Base-by-base conservation (phyloP, 1,140 invertebrate genomes). In the Drosophila mauritiana region DNA sequence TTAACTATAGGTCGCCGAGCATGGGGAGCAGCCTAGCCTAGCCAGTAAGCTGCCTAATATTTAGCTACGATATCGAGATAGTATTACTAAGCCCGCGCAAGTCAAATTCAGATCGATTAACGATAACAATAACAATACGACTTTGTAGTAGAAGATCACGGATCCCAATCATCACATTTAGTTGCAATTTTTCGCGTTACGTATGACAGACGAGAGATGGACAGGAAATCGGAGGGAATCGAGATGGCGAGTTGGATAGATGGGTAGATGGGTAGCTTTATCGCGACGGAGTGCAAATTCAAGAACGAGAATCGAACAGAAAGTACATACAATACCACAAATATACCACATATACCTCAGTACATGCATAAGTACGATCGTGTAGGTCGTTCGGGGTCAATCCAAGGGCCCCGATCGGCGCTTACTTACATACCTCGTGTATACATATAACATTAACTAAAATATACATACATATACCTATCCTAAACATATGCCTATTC, bases 331-430 rank as follows among this genome's bases (percentile, higher is more conserved):
- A 88, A 83, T 62, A 73, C 75, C 85, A 86, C 83, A 86, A 86
- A 83, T 89, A 89, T 89, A 89, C 84, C 84, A 89, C 84, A 89
- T 89, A 89, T 89, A 89, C 84, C 84, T 89, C 84, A 89, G 84
- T 89, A 89, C 84, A 89, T 89, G 73, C 68, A 89, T 89, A 89
- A 89, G 84, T 89, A 89, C 80, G 68, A 76, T 62, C 65, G 34
- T 76, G 65, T 46, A 31, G 46, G 20, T 10, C n/a, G 22, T n/a
- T 34, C 45, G 67, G 56, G 65, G 63, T 49, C 17, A 10, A 56
- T 34, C 31, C 8, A 45, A 20, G 2, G 46, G 11, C 63, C 20
- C 11, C 17, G 20, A 34, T n/a, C 63, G 65, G 69, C 49, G 51
- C 39, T 65, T 45, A 81, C 78, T 62, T 76, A 89, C 73, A 89